Percentiles rank a stretch among this genome's conserved stretches.
These are phyloP conservation scores for Oxytorus armatus DNA, from an alignment of 2,888 invertebrate species.

Conservation along the genomic window DNA sequence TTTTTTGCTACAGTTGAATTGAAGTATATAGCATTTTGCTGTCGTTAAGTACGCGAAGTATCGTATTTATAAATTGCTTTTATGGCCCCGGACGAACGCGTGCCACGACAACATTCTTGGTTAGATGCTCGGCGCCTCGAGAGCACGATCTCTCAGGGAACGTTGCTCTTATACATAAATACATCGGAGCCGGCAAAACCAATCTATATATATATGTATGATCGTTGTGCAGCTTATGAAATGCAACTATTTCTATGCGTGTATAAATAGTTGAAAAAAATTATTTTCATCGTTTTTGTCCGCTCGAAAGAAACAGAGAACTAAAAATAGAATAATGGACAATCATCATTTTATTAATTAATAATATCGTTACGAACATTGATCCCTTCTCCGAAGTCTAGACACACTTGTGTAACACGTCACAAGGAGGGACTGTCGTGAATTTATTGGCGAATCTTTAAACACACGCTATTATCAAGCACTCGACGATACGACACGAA, in stretches of 20 bases:
- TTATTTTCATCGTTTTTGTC: neutral
- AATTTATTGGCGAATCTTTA: constrained; percentile 9
- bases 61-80: neutral
- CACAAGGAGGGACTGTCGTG: neutral
- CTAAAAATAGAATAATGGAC: constrained; percentile 9
- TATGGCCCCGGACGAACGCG: neutral
- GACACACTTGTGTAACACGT: constrained; percentile 39
- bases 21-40: too few relatives aligned
- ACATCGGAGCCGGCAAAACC: neutral
- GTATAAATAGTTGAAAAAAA: neutral
- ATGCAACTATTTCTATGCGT: neutral
- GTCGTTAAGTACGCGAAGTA: neutral
- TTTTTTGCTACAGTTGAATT: neutral
- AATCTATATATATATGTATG: neutral
- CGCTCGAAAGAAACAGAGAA: neutral
- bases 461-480: neutral
- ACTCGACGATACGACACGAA: neutral
- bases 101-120: neutral
- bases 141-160: neutral
- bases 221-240: neutral
- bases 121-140: neutral
- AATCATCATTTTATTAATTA: constrained; percentile 3
- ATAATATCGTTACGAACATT: constrained; percentile 10
- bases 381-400: constrained; percentile 35
- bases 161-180: neutral